phyloP scores from a whole-genome alignment of 2,888 invertebrate genomes.

The Dryocosmus kuriphilus region DNA sequence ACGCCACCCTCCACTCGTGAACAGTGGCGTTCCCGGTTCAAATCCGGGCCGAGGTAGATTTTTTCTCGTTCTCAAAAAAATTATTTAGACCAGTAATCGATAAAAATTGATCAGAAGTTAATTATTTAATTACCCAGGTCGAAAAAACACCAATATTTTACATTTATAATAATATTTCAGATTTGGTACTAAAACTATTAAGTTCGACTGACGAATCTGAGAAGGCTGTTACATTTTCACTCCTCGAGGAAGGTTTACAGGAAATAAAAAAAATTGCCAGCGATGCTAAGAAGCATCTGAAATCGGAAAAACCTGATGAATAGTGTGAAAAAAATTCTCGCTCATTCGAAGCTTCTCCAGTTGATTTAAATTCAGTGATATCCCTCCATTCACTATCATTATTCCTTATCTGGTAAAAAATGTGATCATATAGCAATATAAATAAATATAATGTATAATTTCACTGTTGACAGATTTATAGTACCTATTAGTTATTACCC shows the following conservation, averaged over 20 bases:
- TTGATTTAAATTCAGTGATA: not conserved
- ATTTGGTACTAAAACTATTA: slow-evolving; percentile 83
- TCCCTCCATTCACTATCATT: not conserved
- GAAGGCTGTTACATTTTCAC: slow-evolving; percentile 79
- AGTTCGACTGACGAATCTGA: slow-evolving; percentile 78
- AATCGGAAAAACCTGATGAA: slow-evolving; percentile 67
- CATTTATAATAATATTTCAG: slow-evolving; percentile 76
- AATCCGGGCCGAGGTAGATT: too few species aligned
- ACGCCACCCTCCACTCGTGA: too few species aligned
- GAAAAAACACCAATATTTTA: too few species aligned
- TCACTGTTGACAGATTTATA: not conserved
- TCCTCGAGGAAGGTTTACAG: slow-evolving; percentile 78
- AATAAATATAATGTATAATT: not conserved
- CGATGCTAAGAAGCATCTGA: slow-evolving; percentile 78
- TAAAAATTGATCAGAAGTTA: too few species aligned
- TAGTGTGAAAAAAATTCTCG: slow-evolving; percentile 33
- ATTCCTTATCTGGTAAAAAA: not conserved
- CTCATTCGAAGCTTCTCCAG: not conserved
- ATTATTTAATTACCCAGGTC: too few species aligned
- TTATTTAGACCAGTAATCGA: too few species aligned
- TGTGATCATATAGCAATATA: not conserved
- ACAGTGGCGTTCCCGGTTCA: too few species aligned
- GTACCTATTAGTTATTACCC: not conserved
- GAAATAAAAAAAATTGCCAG: slow-evolving; percentile 79
- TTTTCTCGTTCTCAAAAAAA: too few species aligned